Evolutionary conservation across 2,888 invertebrate species (phyloP).

Genomic region (Melitaea athalia): DNA sequence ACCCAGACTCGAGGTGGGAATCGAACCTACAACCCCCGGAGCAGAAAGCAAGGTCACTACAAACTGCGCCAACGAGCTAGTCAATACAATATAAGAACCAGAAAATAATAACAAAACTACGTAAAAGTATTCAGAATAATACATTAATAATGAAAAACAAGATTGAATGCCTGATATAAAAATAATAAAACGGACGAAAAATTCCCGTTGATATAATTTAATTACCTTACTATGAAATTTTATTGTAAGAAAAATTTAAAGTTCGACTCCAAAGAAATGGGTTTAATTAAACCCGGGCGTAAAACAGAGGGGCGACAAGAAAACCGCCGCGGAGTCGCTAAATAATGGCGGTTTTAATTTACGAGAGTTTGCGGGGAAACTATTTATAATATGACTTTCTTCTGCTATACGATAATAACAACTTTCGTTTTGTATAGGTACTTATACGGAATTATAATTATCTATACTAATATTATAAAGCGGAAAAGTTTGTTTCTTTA

Average conservation of each 20-base stretch:
- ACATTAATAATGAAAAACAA: background rate
- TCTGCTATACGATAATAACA: no score
- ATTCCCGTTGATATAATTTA: constrained; percentile 14
- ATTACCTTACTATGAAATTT: constrained; percentile 41
- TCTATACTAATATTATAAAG: no score
- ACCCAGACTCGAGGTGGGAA: no score
- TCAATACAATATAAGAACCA: no score
- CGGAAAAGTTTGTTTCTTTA: no score
- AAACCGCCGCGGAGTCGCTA: constrained; percentile 52
- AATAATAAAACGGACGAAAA: background rate
- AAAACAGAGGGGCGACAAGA: constrained; percentile 52
- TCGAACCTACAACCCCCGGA: no score
- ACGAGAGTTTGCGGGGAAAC: constrained; percentile 36
- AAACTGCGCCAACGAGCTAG: no score
- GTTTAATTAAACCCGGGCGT: constrained; percentile 67
- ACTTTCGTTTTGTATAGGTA: no score
- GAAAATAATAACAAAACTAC: background rate
- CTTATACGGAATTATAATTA: no score
- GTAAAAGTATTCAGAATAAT: background rate
- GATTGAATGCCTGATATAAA: background rate
- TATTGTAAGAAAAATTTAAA: constrained; percentile 49
- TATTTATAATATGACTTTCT: background rate
- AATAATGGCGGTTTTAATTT: constrained; percentile 45
- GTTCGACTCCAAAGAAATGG: constrained; percentile 60
- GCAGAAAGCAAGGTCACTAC: no score